Evolutionary conservation across 2,113 vertebrate genomes (phyloP), one percentile per base, ranked within the genome.

Genomic region (Andinoacara biseriatus): DNA sequence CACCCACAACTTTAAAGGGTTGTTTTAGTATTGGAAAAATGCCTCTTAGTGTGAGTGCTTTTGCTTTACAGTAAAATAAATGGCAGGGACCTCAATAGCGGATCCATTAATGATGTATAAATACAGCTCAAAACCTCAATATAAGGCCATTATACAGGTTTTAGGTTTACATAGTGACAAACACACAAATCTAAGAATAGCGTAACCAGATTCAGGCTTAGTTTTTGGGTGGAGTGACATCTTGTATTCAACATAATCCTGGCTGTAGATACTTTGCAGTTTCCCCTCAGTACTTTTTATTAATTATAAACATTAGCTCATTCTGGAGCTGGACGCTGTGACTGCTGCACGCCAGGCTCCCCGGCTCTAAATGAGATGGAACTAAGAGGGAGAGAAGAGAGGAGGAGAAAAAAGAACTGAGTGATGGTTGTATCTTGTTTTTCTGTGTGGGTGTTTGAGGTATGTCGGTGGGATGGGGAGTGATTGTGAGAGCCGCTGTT

Each of bases 291-390:
- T 74, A 74, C 89, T 89, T 89, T 92, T 91, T 89, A 92, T 94
- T 91, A 89, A 94, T 93, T 82, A 76, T 56, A 88, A 92, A 88
- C 88, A 88, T 90, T 84, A 91, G 86, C 82, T 93, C 90, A 94
- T 89, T 84, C 86, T 92, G 90, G 87, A 90, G 57, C 79, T 3
- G 60, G 80, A 79, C 31, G 10, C 58, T 80, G 29, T n/a, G 26
- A 63, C 74, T 62, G 86, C 83, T 80, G 78, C 88, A 67, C 11
- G 67, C 85, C 88, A 88, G 76, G 24, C 57, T 76, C 87, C 75
- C 69, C 29, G 46, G 46, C 69, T 83, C 26, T 29, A 79, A 89
- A 88, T 54, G 67, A 87, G 56, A 81, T 67, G 80, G 58, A 89
- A 79, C 67, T 46, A 24, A 69, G 56, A 24, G 22, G 62, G 26